A percentile compares a stretch with the other conserved stretches of the same genome.
phyloP scores from a whole-genome alignment of 2,113 vertebrate genomes.

The Forbesichthys agassizii region DNA sequence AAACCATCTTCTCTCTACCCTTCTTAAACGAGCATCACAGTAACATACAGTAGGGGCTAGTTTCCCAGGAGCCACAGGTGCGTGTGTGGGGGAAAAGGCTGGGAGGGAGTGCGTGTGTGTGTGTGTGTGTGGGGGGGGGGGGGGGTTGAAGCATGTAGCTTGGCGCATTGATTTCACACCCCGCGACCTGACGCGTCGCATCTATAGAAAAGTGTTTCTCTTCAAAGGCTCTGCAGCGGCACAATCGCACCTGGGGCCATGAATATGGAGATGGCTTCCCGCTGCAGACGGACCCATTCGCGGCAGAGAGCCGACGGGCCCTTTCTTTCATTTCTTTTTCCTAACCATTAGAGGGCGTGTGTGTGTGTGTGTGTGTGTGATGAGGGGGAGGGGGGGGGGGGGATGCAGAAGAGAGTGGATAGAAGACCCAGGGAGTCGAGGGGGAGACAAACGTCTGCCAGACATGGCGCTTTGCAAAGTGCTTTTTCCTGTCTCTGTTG shows the following conservation, averaged over 20 bases:
- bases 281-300: constrained; percentile 50
- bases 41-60: no score
- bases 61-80: no score
- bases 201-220: constrained; percentile 55
- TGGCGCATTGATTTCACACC: constrained; percentile 67
- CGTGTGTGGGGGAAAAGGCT: constrained; percentile 9
- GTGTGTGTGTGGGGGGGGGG: constrained; percentile 8
- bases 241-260: constrained; percentile 55
- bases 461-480: constrained; percentile 47
- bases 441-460: constrained; percentile 21
- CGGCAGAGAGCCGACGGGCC: neutral
- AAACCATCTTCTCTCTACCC: no score
- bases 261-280: constrained; percentile 70
- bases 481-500: constrained; percentile 45
- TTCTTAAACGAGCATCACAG: no score
- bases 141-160: constrained; percentile 23
- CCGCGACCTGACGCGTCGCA: constrained; percentile 35
- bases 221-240: constrained; percentile 43
- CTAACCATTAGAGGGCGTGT: neutral
- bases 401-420: no score
- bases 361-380: no score
- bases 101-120: constrained; percentile 17
- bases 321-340: no score
- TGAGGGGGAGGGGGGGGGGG: no score
- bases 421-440: constrained; percentile 14